These are phyloP conservation scores for Salvator merianae DNA, from an alignment of 2,113 vertebrate genomes.

Conservation along the genomic window DNA sequence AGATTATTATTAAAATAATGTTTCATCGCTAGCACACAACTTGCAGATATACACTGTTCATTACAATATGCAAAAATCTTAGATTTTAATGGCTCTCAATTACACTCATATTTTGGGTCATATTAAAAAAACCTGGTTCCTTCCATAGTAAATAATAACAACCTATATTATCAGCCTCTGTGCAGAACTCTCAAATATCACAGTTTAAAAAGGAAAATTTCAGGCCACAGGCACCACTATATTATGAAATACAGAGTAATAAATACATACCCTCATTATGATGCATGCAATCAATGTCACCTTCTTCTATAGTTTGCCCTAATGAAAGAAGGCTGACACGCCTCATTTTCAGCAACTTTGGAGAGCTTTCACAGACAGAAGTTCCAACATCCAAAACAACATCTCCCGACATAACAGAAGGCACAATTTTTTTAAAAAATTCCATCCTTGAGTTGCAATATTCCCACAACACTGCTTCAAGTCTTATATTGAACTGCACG, in stretches of 20 bases:
- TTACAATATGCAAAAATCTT: background rate
- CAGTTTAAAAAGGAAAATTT: background rate
- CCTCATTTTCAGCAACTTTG: constrained; percentile 86
- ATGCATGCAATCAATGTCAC: constrained; percentile 11
- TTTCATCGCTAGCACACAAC: background rate
- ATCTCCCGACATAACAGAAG: constrained; percentile 80
- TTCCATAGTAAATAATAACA: background rate
- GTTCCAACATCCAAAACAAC: constrained; percentile 66
- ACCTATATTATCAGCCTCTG: background rate
- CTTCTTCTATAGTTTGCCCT: constrained; percentile 80
- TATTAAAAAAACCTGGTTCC: background rate
- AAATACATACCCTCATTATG: constrained; percentile 49
- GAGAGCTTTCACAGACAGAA: constrained; percentile 73
- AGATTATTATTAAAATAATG: background rate
- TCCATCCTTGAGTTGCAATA: constrained; percentile 79
- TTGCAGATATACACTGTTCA: background rate
- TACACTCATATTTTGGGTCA: background rate
- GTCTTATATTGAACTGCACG: background rate
- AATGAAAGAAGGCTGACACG: constrained; percentile 80
- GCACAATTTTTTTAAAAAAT: constrained; percentile 91
- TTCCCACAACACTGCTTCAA: constrained; percentile 4
- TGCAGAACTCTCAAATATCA: background rate
- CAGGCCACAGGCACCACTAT: background rate
- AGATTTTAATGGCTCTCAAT: background rate
- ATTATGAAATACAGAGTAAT: background rate